Conservation (phyloP, 2,888 invertebrate species). For the Erebia ligea region DNA sequence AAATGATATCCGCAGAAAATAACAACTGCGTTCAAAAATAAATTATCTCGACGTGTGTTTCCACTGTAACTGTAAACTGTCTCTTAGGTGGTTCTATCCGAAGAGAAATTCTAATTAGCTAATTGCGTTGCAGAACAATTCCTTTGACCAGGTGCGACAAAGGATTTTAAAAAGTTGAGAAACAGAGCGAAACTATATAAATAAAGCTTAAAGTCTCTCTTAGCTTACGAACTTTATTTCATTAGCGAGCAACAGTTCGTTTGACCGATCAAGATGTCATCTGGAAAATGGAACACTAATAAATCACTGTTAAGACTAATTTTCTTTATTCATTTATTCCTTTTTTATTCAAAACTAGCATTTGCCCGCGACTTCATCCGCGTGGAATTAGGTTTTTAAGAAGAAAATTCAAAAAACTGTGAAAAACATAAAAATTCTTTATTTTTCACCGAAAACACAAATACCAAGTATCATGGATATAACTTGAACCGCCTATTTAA, state of each 20-base stretch:
- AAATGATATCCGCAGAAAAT: not conserved
- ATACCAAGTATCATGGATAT: no score
- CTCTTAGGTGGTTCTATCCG: conserved; percentile 23
- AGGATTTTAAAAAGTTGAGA: conserved; percentile 18
- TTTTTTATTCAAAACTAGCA: no score
- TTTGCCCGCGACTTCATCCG: no score
- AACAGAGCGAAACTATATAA: conserved; percentile 5
- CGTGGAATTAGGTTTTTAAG: no score
- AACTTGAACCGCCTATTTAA: no score
- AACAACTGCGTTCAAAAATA: not conserved
- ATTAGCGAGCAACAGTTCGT: conserved; percentile 2
- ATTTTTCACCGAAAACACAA: no score
- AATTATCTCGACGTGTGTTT: conserved; percentile 13
- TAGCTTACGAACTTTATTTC: conserved; percentile 6
- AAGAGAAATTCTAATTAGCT: conserved; percentile 38
- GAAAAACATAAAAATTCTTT: no score
- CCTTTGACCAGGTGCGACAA: conserved; percentile 35
- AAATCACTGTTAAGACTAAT: no score
- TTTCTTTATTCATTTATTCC: no score
- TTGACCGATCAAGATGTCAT: not conserved
- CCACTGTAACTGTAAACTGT: conserved; percentile 19
- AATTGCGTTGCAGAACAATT: conserved; percentile 33
- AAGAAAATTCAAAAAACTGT: no score
- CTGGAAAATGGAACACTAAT: not conserved
- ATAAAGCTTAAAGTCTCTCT: conserved; percentile 8